Evolutionary conservation across 1,140 invertebrate species (phyloP).

Genomic region (Drosophila parvula): DNA sequence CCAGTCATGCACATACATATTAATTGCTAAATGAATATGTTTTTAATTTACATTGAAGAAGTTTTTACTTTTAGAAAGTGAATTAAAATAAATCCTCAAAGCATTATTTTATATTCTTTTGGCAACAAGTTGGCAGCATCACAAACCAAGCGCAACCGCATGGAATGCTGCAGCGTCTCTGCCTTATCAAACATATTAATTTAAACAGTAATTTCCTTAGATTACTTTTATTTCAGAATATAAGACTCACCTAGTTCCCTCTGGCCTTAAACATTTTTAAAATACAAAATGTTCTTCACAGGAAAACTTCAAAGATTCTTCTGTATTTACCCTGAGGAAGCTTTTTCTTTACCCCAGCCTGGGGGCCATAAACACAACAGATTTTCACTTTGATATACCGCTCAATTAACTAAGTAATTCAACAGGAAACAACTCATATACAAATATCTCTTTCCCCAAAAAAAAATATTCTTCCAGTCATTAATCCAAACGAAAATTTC

Average conservation of each 20-base stretch:
- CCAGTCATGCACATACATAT: background rate
- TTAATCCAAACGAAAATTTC: constrained; percentile 67
- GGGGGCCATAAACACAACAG: background rate
- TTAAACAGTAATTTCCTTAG: background rate
- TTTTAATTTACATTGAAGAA: background rate
- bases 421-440: constrained; percentile 68
- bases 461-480: constrained; percentile 60
- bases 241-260: background rate
- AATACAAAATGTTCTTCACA: background rate
- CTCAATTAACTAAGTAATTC: constrained; percentile 75
- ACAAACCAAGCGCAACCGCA: background rate
- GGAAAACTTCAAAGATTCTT: background rate
- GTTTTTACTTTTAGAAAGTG: background rate
- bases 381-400: constrained; percentile 68
- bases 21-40: background rate
- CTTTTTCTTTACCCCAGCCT: constrained; percentile 12
- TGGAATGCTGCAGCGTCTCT: background rate
- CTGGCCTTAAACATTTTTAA: background rate
- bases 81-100: background rate
- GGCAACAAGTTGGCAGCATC: no score
- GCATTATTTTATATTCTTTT: no score
- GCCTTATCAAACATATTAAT: background rate
- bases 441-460: constrained; percentile 10
- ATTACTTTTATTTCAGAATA: background rate
- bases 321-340: background rate